Base-by-base conservation (phyloP, 2,113 vertebrate genomes). In the Sphaerodactylus townsendi region DNA sequence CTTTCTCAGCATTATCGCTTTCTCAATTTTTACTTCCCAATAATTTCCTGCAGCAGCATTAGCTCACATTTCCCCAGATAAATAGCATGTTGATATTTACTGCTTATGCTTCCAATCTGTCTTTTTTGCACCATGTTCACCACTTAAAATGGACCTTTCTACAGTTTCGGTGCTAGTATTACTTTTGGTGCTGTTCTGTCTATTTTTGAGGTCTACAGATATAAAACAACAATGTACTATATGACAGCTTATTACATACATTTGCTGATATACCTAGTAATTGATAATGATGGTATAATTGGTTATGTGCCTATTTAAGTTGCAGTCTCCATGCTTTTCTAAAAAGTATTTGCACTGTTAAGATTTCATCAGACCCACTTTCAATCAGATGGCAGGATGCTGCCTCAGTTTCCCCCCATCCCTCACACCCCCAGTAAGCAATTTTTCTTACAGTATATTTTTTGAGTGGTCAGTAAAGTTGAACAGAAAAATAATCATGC, bases 61-160 rank as follows among this genome's bases (percentile, higher is more conserved):
- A 87, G 41, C n/a, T 66, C 84, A 53, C 30, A 71, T 88, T 80
- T 89, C 86, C 23, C 66, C 1, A 1, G 3, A 88, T 59, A 62
- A 17, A 70, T 84, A 50, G 74, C 68, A 77, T 41, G 25, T 46
- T 69, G n/a, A 39, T 50, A 82, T 86, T 82, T 71, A 53, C 46
- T 62, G 53, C 50, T 35, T 77, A 62, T 64, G 53, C 25, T 81
- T 53, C 71, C 46, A 71, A 48, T 10, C 50, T n/a, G 33, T 15
- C 19, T 33, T 72, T 2, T 46, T 46, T 25, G 65, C 50, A 77
- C 25, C 15, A 65, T 50, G 10, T 69, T 79, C 25, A 62, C 37
- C 79, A 50, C 72, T 69, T 46, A 62, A 74, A 80, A 62, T 33
- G 65, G 64, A 69, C 25, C 71, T 77, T 77, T 19, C n/a, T 50